Evolutionary conservation across 2,888 invertebrate genomes (phyloP).

Genomic region (Tipula lateralis): DNA sequence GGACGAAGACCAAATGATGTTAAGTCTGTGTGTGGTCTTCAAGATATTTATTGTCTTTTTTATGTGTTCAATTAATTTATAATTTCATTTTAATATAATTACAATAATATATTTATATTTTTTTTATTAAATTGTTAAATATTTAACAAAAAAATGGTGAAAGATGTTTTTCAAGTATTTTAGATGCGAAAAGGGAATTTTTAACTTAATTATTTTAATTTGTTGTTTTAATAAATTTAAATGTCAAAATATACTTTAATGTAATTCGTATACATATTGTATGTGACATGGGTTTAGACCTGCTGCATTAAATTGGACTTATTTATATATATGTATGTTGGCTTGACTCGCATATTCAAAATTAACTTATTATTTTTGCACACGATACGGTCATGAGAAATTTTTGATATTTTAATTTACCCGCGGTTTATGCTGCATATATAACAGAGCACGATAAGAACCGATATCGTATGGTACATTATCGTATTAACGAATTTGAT

Average conservation of each 20-base stretch:
- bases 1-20: background rate
- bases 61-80: background rate
- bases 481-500: background rate
- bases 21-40: background rate
- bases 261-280: background rate
- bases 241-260: background rate
- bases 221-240: background rate
- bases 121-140: background rate
- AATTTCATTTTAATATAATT: background rate
- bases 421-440: background rate
- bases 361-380: background rate
- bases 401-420: background rate
- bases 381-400: background rate
- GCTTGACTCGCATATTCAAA: no score
- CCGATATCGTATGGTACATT: background rate
- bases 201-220: background rate
- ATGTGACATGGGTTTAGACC: background rate
- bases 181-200: background rate
- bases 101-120: background rate
- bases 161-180: conserved; percentile 11
- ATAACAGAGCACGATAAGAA: background rate
- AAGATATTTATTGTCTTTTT: background rate
- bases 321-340: background rate
- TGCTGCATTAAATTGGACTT: background rate
- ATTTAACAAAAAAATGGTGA: background rate